Conservation (phyloP, 2,888 invertebrate genomes). For the Abrostola tripartita region DNA sequence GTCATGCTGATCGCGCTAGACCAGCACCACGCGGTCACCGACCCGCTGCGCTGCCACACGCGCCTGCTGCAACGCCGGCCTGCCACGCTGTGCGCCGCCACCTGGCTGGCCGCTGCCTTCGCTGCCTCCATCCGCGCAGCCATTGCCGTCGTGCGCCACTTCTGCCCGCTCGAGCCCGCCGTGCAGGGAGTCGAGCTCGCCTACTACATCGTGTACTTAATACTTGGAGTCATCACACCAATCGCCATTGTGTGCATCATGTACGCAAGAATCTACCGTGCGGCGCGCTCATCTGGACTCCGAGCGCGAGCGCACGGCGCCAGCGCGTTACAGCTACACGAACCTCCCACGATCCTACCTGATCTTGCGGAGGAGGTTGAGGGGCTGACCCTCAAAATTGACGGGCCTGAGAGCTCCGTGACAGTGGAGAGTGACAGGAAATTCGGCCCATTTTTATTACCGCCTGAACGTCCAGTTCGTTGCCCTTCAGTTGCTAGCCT, state of each 20-base stretch:
- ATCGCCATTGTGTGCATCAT: slow-evolving; percentile 92
- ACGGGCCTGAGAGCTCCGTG: slow-evolving; percentile 71
- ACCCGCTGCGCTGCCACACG: slow-evolving; percentile 86
- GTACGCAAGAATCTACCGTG: slow-evolving; percentile 92
- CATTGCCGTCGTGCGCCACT: slow-evolving; percentile 73
- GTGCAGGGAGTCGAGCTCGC: slow-evolving; percentile 75
- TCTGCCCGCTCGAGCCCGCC: slow-evolving; percentile 71
- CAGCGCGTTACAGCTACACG: slow-evolving; percentile 86
- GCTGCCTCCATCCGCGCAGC: slow-evolving; percentile 76
- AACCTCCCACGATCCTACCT: slow-evolving; percentile 79
- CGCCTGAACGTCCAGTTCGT: slow-evolving; percentile 79
- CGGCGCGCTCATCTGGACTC: slow-evolving; percentile 91
- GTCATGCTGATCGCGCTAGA: slow-evolving; percentile 85
- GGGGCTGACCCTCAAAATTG: slow-evolving; percentile 82
- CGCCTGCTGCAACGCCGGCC: slow-evolving; percentile 82
- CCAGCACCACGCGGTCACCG: slow-evolving; percentile 87
- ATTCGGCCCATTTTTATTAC: slow-evolving; percentile 83
- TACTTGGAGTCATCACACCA: slow-evolving; percentile 74
- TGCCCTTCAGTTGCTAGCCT: slow-evolving; percentile 84
- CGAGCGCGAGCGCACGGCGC: slow-evolving; percentile 83
- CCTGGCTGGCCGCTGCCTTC: slow-evolving; percentile 84
- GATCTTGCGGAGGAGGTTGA: slow-evolving; percentile 81
- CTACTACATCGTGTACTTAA: slow-evolving; percentile 79
- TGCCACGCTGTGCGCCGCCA: slow-evolving; percentile 84
- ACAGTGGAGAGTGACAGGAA: slow-evolving; percentile 72